Conservation (phyloP, 2,888 invertebrate genomes). For the Eumacrocentrus americanus region DNA sequence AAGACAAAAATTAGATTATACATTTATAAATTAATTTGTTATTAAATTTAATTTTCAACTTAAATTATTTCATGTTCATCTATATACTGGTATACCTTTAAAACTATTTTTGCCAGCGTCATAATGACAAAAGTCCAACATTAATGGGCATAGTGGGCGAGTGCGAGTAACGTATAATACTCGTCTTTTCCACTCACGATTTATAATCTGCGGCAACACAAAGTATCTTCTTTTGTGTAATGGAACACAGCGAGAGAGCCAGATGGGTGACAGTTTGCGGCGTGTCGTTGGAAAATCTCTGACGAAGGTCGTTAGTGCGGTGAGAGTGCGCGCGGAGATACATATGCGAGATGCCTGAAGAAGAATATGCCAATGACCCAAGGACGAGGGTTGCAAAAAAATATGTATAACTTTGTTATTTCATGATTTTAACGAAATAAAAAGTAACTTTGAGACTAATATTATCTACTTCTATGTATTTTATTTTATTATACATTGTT, state of each 20-base stretch:
- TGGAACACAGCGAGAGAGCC: constrained; percentile 31
- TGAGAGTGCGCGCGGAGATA: not conserved
- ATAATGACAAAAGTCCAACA: not conserved
- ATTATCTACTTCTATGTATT: too few species aligned
- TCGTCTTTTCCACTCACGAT: constrained; percentile 5
- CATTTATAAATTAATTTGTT: too few species aligned
- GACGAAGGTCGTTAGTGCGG: constrained; percentile 36
- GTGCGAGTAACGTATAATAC: constrained; percentile 19
- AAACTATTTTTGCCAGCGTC: not conserved
- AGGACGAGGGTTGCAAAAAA: too few species aligned
- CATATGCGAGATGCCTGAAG: not conserved
- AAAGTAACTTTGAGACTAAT: too few species aligned
- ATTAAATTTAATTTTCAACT: too few species aligned
- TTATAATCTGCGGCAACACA: constrained; percentile 19
- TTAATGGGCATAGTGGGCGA: constrained; percentile 1
- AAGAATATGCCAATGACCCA: too few species aligned
- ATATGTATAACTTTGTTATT: too few species aligned
- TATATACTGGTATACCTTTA: not conserved
- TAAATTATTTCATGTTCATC: not conserved
- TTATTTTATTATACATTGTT: too few species aligned
- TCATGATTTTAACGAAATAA: too few species aligned
- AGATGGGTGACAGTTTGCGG: constrained; percentile 37
- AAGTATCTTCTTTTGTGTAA: constrained; percentile 28
- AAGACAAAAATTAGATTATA: too few species aligned
- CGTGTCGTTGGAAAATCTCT: constrained; percentile 29